Conservation (phyloP, 2,797 vertebrate genomes). For the Alouatta caraya region DNA sequence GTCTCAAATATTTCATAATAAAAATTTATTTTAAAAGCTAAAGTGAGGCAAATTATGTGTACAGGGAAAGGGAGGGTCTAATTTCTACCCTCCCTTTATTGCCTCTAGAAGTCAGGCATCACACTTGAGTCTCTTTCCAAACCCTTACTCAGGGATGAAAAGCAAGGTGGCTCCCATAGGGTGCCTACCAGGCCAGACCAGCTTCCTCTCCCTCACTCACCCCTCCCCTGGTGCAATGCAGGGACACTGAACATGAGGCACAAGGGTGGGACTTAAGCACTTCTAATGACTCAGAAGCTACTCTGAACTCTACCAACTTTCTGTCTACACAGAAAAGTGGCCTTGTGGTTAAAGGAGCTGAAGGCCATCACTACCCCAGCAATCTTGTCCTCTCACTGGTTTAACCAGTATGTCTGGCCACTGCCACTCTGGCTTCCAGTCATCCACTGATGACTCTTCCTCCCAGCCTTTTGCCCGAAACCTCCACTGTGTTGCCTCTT, state of each 20-base stretch:
- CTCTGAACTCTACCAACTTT: not conserved
- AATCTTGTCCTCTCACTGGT: not conserved
- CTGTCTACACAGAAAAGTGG: not conserved
- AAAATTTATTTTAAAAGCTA: not conserved
- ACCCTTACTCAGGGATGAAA: not conserved
- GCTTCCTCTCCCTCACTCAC: not conserved
- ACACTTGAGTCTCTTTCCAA: not conserved
- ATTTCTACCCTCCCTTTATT: not conserved
- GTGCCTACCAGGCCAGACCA: not conserved
- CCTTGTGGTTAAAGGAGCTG: not conserved
- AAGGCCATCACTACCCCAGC: not conserved
- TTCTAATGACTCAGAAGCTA: not conserved
- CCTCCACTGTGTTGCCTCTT: not conserved
- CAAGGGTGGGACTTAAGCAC: rapidly evolving
- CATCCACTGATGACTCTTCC: not conserved
- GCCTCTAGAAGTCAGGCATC: not conserved
- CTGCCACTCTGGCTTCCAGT: not conserved
- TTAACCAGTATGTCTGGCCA: not conserved
- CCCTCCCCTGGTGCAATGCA: not conserved
- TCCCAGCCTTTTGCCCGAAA: not conserved
- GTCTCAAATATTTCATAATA: not conserved
- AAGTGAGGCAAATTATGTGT: not conserved
- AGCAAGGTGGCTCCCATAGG: not conserved
- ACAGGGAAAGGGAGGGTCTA: not conserved
- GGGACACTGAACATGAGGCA: not conserved